Evolutionary conservation across 2,113 vertebrate genomes (phyloP), one percentile per base, ranked within the genome.

Genomic region (Sinocyclocheilus grahami): DNA sequence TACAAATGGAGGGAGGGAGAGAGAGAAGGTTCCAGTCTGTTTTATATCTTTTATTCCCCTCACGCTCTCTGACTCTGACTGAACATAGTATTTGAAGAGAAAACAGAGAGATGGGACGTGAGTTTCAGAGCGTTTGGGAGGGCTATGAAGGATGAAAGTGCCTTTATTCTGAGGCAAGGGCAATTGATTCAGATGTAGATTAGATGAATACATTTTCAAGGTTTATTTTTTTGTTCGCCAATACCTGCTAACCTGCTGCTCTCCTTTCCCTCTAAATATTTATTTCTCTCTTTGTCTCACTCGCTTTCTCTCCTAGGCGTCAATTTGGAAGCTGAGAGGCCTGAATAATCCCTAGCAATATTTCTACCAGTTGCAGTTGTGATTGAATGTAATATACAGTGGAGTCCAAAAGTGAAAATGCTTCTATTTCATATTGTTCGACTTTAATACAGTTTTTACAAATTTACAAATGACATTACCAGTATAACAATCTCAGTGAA

Each of bases 161-260:
- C 14, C 84, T 84, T 86, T 88, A 88, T 88, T 86, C 80, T 42
- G 63, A 30, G 87, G 84, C 53, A 82, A 82, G 67, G 74, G 39
- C 58, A 69, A 83, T 78, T 83, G 81, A 88, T 88, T 86, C 83
- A 86, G 55, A 86, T 88, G 84, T 74, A 85, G 84, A 86, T 83
- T 78, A 82, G 84, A 67, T 82, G 84, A 58, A 86, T 86, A 86
- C 67, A 88, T 88, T 83, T 85, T 60, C 46, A 83, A n/a, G 22
- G 3, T 75, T 71, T 75, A 27, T 83, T 82, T 48, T 69, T 67
- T 24, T 24, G 0, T 39, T 33, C 37, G 8, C 4, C 20, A 14
- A n/a, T 82, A 84, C 87, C 87, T 86, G 87, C 53, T 37, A 83
- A 60, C 13, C 86, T 71, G 88, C 83, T 84, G 30, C 30, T 33